Percentiles rank a stretch among this genome's conserved stretches.
phyloP scores from a whole-genome alignment of 2,888 invertebrate species.

The Plebejus melissa region DNA sequence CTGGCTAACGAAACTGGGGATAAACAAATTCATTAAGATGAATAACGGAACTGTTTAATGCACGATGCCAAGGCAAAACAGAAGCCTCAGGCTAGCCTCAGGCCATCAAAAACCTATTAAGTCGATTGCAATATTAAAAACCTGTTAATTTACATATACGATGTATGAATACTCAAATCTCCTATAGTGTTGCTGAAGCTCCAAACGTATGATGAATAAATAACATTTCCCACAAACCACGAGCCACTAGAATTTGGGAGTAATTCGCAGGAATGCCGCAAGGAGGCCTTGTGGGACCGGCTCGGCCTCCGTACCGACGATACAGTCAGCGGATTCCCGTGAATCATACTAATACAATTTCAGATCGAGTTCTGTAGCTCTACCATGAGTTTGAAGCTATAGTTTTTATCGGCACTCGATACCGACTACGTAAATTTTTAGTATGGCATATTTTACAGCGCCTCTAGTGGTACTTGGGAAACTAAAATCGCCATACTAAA shows the following conservation, averaged over 20 bases:
- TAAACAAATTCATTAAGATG: not conserved
- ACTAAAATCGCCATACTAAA: too few species aligned
- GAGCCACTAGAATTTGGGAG: slow-evolving; percentile 4
- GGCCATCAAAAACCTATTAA: slow-evolving; percentile 2
- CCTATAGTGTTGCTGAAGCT: not conserved
- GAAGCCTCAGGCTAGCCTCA: slow-evolving; percentile 8
- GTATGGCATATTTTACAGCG: too few species aligned
- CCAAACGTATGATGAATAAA: not conserved
- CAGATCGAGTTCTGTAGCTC: not conserved
- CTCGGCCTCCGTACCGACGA: not conserved
- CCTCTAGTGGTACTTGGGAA: too few species aligned
- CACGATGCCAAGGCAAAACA: slow-evolving; percentile 4
- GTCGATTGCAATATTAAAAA: slow-evolving; percentile 4
- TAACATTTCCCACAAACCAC: not conserved
- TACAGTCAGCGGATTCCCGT: not conserved
- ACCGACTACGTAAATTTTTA: too few species aligned
- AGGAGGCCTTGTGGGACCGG: not conserved
- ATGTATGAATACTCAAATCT: not conserved
- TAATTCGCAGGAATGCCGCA: slow-evolving; percentile 14
- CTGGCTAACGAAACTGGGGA: not conserved
- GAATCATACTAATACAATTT: slow-evolving; percentile 3
- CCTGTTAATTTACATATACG: not conserved
- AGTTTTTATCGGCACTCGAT: too few species aligned
- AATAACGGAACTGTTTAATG: not conserved
- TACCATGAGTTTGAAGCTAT: too few species aligned